These are phyloP conservation scores for Coreoperca whiteheadi DNA, from an alignment of 2,113 vertebrate genomes.

Conservation along the genomic window DNA sequence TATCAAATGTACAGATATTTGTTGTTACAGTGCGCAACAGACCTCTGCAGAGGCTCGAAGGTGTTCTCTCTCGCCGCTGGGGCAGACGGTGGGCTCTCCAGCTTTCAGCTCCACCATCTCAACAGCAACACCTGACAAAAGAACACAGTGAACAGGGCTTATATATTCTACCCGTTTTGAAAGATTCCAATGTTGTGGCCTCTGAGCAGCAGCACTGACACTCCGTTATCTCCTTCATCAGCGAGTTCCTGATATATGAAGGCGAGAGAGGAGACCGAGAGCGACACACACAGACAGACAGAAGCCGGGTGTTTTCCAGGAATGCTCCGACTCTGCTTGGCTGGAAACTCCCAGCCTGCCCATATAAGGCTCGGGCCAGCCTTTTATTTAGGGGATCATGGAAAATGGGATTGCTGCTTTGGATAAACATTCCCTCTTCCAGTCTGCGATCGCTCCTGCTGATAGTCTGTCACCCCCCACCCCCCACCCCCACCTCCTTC, in stretches of 20 bases:
- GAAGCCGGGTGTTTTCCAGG: slow-evolving; percentile 24
- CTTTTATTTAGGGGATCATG: slow-evolving; percentile 83
- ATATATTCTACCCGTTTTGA: neutral
- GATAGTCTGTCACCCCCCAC: slow-evolving; percentile 63
- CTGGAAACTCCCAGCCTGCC: slow-evolving; percentile 72
- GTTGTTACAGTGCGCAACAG: neutral
- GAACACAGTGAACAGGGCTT: neutral
- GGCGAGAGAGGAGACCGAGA: neutral
- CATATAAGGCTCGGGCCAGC: slow-evolving; percentile 81
- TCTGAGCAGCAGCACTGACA: neutral
- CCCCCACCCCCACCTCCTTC: neutral
- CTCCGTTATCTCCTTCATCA: neutral
- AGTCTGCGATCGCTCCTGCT: slow-evolving; percentile 80
- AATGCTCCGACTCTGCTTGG: slow-evolving; percentile 63
- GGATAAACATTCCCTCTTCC: slow-evolving; percentile 84
- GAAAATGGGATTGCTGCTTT: slow-evolving; percentile 83
- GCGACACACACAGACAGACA: slow-evolving; percentile 2
- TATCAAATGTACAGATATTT: neutral
- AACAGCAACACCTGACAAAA: slow-evolving; percentile 11
- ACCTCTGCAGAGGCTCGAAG: neutral
- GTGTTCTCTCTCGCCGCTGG: neutral
- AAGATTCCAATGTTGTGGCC: neutral
- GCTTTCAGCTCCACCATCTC: slow-evolving; percentile 2
- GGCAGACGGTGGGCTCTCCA: neutral
- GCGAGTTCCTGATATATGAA: neutral